phyloP scores from a whole-genome alignment of 2,797 vertebrate species.

The Euthynnus affinis region DNA sequence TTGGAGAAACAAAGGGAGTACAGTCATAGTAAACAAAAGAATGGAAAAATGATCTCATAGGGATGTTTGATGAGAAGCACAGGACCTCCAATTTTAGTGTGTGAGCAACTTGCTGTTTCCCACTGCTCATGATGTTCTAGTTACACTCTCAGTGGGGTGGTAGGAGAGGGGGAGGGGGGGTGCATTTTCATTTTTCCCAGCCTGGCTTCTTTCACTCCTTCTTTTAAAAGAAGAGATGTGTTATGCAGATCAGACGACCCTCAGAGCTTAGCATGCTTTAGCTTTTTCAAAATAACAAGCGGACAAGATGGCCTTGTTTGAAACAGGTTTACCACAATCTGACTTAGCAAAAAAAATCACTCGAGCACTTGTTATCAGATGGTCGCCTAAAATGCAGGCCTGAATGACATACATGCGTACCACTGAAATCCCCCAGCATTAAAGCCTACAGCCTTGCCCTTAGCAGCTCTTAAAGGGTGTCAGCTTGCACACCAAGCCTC shows the following conservation, averaged over 20 bases:
- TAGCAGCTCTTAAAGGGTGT: not conserved
- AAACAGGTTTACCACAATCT: not conserved
- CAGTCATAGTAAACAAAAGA: not conserved
- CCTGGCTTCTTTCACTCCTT: not conserved
- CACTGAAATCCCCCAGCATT: too few species aligned
- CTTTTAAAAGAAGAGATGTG: slow-evolving; percentile 3
- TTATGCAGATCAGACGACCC: not conserved
- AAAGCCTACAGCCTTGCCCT: not conserved
- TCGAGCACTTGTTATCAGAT: too few species aligned
- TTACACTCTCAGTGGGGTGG: not conserved
- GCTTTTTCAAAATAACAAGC: not conserved
- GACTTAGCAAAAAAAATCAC: not conserved
- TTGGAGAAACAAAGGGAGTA: not conserved
- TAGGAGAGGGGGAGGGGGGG: too few species aligned
- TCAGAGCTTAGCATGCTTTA: not conserved
- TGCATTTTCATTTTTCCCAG: not conserved
- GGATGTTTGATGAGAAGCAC: not conserved
- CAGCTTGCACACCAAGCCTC: not conserved
- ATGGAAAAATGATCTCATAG: not conserved
- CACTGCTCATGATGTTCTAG: not conserved
- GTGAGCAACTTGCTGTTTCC: not conserved
- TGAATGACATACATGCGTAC: not conserved
- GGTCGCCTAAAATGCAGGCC: not conserved
- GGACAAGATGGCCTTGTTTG: not conserved
- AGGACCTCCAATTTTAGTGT: not conserved